phyloP scores from a whole-genome alignment of 2,113 vertebrate genomes.

The Clarias macrocephalus region DNA sequence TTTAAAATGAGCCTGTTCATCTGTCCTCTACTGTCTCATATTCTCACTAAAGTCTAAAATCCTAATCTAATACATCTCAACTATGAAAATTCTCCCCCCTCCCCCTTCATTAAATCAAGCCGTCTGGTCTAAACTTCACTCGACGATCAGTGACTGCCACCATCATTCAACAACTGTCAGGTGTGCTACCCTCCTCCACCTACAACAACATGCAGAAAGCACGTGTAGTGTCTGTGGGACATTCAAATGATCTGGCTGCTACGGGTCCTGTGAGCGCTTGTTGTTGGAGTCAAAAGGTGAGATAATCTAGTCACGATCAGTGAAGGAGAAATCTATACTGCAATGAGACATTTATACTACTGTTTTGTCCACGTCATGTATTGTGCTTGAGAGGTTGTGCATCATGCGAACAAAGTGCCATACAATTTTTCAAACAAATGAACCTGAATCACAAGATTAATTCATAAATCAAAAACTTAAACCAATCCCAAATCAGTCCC shows the following conservation, averaged over 20 bases:
- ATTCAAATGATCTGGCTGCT: not conserved
- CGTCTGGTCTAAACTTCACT: slow-evolving; percentile 11
- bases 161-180: slow-evolving; percentile 38
- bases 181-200: slow-evolving; percentile 40
- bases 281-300: slow-evolving; percentile 24
- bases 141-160: slow-evolving; percentile 29
- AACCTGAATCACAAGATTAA: slow-evolving; percentile 38
- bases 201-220: slow-evolving; percentile 28
- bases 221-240: not conserved
- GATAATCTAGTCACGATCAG: slow-evolving; percentile 14
- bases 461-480: slow-evolving; percentile 17
- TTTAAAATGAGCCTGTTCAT: not conserved
- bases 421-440: slow-evolving; percentile 6
- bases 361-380: not conserved
- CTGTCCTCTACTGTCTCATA: not conserved
- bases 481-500: slow-evolving; percentile 18
- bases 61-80: not conserved
- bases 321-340: slow-evolving; percentile 1
- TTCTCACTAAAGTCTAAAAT: not conserved
- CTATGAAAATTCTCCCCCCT: not conserved
- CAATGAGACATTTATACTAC: not conserved
- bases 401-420: slow-evolving; percentile 12
- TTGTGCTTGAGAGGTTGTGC: slow-evolving; percentile 24
- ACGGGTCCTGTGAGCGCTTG: not conserved
- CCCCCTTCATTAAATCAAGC: slow-evolving; percentile 7